phyloP scores from a whole-genome alignment of 2,113 vertebrate genomes.

The Gallinago undulata region DNA sequence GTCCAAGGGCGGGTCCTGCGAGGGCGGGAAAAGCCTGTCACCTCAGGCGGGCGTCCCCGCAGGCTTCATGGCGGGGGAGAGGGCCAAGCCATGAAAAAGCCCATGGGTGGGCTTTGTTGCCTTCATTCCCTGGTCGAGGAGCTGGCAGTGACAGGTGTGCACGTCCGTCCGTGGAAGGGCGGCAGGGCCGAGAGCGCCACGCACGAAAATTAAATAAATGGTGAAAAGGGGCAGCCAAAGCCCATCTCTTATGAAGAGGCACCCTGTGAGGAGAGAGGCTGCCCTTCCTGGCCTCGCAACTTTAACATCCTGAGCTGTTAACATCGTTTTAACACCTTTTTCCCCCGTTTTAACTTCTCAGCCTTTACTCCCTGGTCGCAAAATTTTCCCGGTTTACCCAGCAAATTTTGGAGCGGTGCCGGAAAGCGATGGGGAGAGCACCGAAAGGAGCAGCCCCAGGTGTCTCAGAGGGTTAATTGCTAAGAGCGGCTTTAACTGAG shows the following conservation, averaged over 20 bases:
- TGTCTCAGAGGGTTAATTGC: not conserved
- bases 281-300: not conserved
- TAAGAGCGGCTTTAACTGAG: not conserved
- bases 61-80: not conserved
- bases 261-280: too few species aligned
- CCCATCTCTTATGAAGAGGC: fast-evolving
- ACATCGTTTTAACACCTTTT: fast-evolving
- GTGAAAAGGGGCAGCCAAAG: not conserved
- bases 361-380: fast-evolving
- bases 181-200: too few species aligned
- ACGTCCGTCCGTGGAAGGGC: fast-evolving
- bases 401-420: not conserved
- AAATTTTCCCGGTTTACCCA: fast-evolving
- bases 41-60: not conserved
- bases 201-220: too few species aligned
- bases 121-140: not conserved
- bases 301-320: fast-evolving
- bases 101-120: not conserved
- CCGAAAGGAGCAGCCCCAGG: not conserved
- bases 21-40: too few species aligned
- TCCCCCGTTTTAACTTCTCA: fast-evolving
- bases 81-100: too few species aligned
- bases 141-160: not conserved
- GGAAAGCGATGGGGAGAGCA: not conserved
- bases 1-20: not conserved